Evolutionary conservation across 2,113 vertebrate genomes (phyloP), one percentile per base, ranked within the genome.

Genomic region (Indicator maculatus): DNA sequence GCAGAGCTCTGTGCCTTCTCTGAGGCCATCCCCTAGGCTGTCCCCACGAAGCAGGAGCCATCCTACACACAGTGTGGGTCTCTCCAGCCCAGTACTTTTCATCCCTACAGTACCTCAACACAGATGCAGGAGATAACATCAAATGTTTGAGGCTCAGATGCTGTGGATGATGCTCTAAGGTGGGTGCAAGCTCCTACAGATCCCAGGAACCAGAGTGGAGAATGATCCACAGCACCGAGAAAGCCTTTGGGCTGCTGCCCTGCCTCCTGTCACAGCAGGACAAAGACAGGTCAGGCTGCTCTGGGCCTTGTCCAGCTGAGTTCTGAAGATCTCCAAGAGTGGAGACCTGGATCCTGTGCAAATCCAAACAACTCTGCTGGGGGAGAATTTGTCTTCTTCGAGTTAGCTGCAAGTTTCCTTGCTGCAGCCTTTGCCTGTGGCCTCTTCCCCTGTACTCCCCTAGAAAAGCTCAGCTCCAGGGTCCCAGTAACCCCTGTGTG

Each of bases 401-500:
- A 10, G 56, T 76, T 21, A 61, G 26, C 55, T 79, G 44, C 24
- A 52, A 44, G 63, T 61, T 53, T 41, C 67, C 63, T 75, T 75
- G 33, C 78, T 72, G 75, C 71, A 85, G 12, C n/a, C 36, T 41
- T 4, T 12, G 11, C 30, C 50, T 70, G 69, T 31, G 24, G 39
- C 55, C 26, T 85, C 53, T 41, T 64, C 45, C 55, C 86, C 60
- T 63, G 26, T 27, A 60, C n/a, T 71, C 24, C 4, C 7, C 15
- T 3, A 33, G 31, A 28, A 24, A 0, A 24, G 31, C 38, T 41
- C 8, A 2, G 24, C 65, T 81, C 59, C 53, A 60, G 15, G 30
- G 30, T 31, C 26, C 27, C 77, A 45, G 27, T 55, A 33, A 39
- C 4, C 30, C n/a, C 47, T 0, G 0, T 15, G 74, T 30, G 45